Evolutionary conservation across 2,113 vertebrate genomes (phyloP), one percentile per base, ranked within the genome.

Genomic region (Nannobrachium achirus): DNA sequence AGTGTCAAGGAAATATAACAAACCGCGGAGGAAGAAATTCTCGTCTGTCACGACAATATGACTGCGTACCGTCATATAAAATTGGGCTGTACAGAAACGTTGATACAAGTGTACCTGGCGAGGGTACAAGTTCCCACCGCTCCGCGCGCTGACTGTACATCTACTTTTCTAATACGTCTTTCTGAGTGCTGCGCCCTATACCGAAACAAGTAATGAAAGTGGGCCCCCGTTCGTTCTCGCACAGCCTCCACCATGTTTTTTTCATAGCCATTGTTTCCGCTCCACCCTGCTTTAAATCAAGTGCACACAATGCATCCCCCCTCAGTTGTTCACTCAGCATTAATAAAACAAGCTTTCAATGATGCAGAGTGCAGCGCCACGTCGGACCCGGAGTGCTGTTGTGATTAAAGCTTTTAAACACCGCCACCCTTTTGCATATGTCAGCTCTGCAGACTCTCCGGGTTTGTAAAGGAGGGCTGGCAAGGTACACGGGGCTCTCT

Each of bases 361-460:
- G 82, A 87, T 79, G 86, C 86, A 88, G 73, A 84, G 81, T 76
- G 79, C 82, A 66, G 71, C 16, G 66, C 72, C 75, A 82, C 75
- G 52, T 73, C 50, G 80, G 66, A 56, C 79, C 79, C 46, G 4
- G 71, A 85, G 87, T 69, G 48, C 71, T n/a, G 72, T 77, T 63
- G 76, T 91, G 89, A 92, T 92, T 92, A 92, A 91, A 90, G 90
- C 89, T 91, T 89, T 90, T 86, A 89, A 91, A 92, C 88, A 74
- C 56, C 56, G 51, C 80, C 85, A 75, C 82, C 80, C 72, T 82
- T 80, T 85, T 82, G 86, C 86, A 82, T 86, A 78, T 85, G 88
- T 87, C 85, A 86, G 86, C 86, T 55, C 79, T 67, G 78, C 73
- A 69, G 80, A 56, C 49, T 13, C 14, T 50, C 33, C 63, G 69